Evolutionary conservation across 2,797 vertebrate species (phyloP).

Genomic region (Sebastes oblongus): DNA sequence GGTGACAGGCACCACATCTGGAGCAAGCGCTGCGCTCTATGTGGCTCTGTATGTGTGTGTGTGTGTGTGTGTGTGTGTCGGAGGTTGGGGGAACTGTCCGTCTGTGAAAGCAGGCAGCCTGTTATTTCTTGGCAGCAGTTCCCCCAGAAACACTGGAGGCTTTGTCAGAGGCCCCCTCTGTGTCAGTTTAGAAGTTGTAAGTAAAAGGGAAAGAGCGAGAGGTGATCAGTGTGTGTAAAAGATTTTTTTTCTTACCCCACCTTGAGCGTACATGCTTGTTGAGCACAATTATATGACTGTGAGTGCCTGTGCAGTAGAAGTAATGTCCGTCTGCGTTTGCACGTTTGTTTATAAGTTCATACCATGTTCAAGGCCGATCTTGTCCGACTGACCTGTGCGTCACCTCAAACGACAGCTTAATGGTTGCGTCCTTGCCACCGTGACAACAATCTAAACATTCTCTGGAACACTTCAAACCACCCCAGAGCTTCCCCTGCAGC

Average conservation of each 20-base stretch:
- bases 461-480: constrained; percentile 67
- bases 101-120: constrained; percentile 49
- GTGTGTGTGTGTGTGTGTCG: not conserved
- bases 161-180: constrained; percentile 63
- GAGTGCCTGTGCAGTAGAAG: not conserved
- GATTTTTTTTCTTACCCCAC: constrained; percentile 24
- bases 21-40: constrained; percentile 17
- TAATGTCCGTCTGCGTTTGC: constrained; percentile 21
- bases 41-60: not conserved
- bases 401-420: constrained; percentile 76
- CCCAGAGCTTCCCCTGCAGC: constrained; percentile 55
- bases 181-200: constrained; percentile 51
- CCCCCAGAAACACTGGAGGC: constrained; percentile 65
- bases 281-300: not conserved
- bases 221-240: constrained; percentile 8
- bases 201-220: constrained; percentile 41
- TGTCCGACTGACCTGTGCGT: constrained; percentile 58
- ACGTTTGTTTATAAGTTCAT: constrained; percentile 43
- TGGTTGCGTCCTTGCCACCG: constrained; percentile 77
- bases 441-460: constrained; percentile 80
- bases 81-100: not conserved
- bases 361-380: constrained; percentile 38
- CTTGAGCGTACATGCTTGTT: not conserved
- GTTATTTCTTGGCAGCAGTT: constrained; percentile 64
- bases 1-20: constrained; percentile 57